phyloP scores from a whole-genome alignment of 2,888 invertebrate species.

The Pelosia muscerda region DNA sequence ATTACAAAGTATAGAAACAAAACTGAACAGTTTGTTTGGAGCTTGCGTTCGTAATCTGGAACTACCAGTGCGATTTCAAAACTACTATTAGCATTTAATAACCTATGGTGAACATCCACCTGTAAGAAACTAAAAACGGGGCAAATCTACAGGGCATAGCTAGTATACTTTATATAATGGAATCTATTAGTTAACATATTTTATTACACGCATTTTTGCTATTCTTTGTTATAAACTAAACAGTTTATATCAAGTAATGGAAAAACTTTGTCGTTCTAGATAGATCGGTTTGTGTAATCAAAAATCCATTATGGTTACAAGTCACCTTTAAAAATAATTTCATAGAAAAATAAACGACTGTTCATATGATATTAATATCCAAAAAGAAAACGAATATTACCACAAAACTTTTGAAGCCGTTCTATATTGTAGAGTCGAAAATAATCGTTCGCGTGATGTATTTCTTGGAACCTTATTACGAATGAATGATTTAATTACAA shows the following conservation, averaged over 20 bases:
- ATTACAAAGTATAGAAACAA: too few relatives aligned
- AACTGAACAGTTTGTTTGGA: too few relatives aligned
- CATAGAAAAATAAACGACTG: neutral
- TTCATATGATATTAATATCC: neutral
- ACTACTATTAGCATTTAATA: too few relatives aligned
- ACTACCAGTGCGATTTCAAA: too few relatives aligned
- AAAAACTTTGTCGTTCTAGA: neutral
- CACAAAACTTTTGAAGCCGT: neutral
- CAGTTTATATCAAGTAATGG: neutral
- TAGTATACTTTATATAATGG: neutral
- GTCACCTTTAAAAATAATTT: neutral
- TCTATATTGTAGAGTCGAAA: slow-evolving; percentile 25
- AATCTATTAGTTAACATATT: neutral
- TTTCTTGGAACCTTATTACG: slow-evolving; percentile 42
- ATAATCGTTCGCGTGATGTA: slow-evolving; percentile 39
- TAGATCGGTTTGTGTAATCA: neutral
- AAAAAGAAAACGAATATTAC: neutral
- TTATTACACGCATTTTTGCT: slow-evolving; percentile 1
- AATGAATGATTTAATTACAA: slow-evolving; percentile 55
- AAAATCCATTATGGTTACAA: neutral
- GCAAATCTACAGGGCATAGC: neutral
- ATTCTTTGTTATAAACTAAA: neutral
- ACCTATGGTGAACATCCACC: too few relatives aligned
- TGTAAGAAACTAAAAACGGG: too few relatives aligned
- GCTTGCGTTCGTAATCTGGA: too few relatives aligned